Percentiles rank a stretch among this genome's conserved stretches.
Evolutionary conservation across 2,113 vertebrate species (phyloP).

Genomic region (Verasper variegatus): DNA sequence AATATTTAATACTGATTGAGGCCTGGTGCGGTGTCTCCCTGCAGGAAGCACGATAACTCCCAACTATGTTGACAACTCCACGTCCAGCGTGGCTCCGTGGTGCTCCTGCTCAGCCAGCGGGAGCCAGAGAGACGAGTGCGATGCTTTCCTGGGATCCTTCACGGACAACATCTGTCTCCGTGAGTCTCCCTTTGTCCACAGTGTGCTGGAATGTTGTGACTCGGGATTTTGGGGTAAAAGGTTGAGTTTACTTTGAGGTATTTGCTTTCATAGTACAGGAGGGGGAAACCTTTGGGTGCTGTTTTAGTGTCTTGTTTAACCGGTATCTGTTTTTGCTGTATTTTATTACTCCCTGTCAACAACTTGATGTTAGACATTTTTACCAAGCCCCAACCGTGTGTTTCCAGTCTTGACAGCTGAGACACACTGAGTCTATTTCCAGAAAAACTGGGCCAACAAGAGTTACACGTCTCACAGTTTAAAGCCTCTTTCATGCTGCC

Average conservation of each 20-base stretch:
- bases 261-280: not conserved
- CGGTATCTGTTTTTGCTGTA: no score
- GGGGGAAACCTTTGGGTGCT: not conserved
- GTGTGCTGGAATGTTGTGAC: not conserved
- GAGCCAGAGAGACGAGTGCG: slow-evolving; percentile 88
- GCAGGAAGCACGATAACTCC: slow-evolving; percentile 93
- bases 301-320: not conserved
- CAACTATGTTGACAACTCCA: slow-evolving; percentile 92
- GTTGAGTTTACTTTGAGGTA: slow-evolving; percentile 1
- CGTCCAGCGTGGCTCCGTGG: slow-evolving; percentile 88
- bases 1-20: slow-evolving; percentile 67
- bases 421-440: not conserved
- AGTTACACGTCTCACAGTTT: not conserved
- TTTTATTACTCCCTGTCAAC: not conserved
- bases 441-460: not conserved
- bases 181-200: slow-evolving; percentile 77
- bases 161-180: slow-evolving; percentile 91
- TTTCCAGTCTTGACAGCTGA: not conserved
- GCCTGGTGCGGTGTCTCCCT: slow-evolving; percentile 35
- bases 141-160: slow-evolving; percentile 87
- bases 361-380: not conserved
- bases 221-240: not conserved
- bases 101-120: slow-evolving; percentile 91
- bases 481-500: no score
- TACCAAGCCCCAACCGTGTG: not conserved